Conservation (phyloP, 1,140 invertebrate genomes). For the Cepaea nemoralis region DNA sequence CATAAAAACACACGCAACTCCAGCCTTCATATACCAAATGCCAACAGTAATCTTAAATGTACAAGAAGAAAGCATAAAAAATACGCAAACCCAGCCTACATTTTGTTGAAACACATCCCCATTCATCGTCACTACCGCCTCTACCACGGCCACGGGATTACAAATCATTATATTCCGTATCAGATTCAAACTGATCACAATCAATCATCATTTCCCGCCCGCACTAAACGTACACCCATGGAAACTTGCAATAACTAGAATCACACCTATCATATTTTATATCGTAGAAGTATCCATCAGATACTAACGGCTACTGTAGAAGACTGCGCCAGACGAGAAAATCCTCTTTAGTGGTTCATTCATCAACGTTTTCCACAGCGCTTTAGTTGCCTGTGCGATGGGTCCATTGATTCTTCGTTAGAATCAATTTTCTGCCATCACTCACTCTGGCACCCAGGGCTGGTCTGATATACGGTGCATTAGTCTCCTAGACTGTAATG, state of each 20-base stretch:
- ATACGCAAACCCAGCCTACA: too few relatives aligned
- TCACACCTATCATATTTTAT: neutral
- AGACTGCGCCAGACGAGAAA: neutral
- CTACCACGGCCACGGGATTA: neutral
- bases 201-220: neutral
- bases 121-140: neutral
- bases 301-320: neutral
- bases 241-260: neutral
- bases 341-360: neutral
- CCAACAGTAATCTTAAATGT: too few relatives aligned
- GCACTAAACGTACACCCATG: neutral
- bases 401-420: conserved; percentile 18
- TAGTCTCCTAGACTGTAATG: conserved; percentile 2
- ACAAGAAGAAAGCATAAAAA: too few relatives aligned
- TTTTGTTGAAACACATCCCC: too few relatives aligned
- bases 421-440: conserved; percentile 18
- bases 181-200: neutral
- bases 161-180: neutral
- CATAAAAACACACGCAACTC: too few relatives aligned
- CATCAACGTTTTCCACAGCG: neutral
- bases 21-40: too few relatives aligned
- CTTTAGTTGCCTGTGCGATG: neutral
- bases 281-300: neutral
- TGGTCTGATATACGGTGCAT: neutral
- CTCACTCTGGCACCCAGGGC: neutral